Evolutionary conservation across 2,888 invertebrate genomes (phyloP).

Genomic region (Rugalucina vietnamica): DNA sequence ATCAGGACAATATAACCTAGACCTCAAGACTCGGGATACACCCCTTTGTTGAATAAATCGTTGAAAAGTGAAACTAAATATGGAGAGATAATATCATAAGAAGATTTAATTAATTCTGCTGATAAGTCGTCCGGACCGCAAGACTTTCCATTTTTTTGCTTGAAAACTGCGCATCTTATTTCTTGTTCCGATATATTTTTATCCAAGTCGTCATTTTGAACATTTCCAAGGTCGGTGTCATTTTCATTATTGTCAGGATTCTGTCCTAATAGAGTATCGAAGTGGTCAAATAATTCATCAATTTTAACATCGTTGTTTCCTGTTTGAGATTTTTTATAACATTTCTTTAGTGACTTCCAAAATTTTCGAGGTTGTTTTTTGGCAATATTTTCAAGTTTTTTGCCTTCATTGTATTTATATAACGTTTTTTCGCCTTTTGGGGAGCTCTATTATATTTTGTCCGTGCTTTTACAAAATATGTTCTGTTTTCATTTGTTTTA

Average conservation of each 20-base stretch:
- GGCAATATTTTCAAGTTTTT: neutral
- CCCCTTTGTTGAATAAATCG: conserved; percentile 8
- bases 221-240: neutral
- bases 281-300: conserved; percentile 9
- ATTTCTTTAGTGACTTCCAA: conserved; percentile 10
- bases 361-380: conserved; percentile 23
- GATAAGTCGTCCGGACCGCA: neutral
- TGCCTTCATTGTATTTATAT: neutral
- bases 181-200: conserved; percentile 5
- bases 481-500: conserved; percentile 9
- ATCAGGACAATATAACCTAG: conserved; percentile 35
- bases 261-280: neutral
- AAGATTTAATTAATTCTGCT: conserved; percentile 17
- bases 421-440: neutral
- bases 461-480: neutral
- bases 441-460: conserved; percentile 11
- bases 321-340: neutral
- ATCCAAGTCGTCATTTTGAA: neutral
- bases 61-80: conserved; percentile 19
- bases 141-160: conserved; percentile 20
- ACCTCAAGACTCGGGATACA: conserved; percentile 28
- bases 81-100: conserved; percentile 22
- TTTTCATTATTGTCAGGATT: neutral
- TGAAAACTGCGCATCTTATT: conserved; percentile 6
- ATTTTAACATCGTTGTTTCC: neutral